A percentile compares a stretch with the other conserved stretches of the same genome.
Evolutionary conservation across 2,113 vertebrate species (phyloP).

Genomic region (Electrona antarctica): DNA sequence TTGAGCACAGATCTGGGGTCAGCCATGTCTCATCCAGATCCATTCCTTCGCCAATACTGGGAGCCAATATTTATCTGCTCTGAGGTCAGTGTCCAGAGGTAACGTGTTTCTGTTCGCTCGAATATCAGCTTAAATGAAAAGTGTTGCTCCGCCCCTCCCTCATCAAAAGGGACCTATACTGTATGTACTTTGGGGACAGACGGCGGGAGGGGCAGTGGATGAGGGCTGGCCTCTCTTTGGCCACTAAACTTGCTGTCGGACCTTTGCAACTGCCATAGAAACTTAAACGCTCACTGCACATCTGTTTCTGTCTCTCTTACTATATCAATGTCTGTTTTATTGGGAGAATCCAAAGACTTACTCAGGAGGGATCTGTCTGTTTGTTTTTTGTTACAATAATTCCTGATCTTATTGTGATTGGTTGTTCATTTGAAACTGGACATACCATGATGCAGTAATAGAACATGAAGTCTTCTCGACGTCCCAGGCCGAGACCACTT

Average conservation of each 20-base stretch:
- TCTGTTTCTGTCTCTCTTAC: slow-evolving; percentile 17
- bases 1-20: slow-evolving; percentile 1
- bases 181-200: slow-evolving; percentile 20
- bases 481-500: slow-evolving; percentile 24
- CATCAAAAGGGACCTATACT: slow-evolving; percentile 27
- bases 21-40: slow-evolving; percentile 16
- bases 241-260: slow-evolving; percentile 27
- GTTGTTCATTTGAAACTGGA: slow-evolving; percentile 15
- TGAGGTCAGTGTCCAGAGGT: neutral
- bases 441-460: slow-evolving; percentile 1
- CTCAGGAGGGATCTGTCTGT: slow-evolving; percentile 35
- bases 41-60: slow-evolving; percentile 19
- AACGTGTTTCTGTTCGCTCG: neutral
- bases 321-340: slow-evolving; percentile 23
- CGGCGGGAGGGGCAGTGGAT: slow-evolving; percentile 13
- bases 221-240: slow-evolving; percentile 29
- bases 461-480: slow-evolving; percentile 3
- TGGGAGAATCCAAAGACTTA: slow-evolving; percentile 55
- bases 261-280: slow-evolving; percentile 40
- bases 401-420: slow-evolving; percentile 15
- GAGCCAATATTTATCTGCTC: slow-evolving; percentile 27
- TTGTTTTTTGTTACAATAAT: slow-evolving; percentile 17
- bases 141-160: neutral
- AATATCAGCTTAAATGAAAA: slow-evolving; percentile 1
- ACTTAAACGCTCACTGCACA: slow-evolving; percentile 24